Base-by-base conservation (phyloP, 1,140 invertebrate species). In the Amphibalanus amphitrite region DNA sequence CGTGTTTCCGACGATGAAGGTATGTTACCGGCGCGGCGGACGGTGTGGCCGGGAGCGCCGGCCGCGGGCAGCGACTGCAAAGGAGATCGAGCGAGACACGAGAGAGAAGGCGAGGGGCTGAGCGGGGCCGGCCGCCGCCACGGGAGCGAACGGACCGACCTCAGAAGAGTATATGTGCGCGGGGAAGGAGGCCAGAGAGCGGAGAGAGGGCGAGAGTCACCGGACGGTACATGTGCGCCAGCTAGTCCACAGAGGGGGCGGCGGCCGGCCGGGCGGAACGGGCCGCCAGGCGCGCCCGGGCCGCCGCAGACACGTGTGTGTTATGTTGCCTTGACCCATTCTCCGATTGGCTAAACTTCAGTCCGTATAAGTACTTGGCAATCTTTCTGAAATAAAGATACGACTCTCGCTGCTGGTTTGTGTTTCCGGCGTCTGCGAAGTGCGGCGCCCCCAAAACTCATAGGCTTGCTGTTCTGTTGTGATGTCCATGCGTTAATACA, bases 301-400 rank as follows among this genome's bases (percentile, higher is more conserved):
- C 4, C 33, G 33, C 33, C 33, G 33, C 33, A 4, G 33, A 38
- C 33, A 38, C 33, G 13, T 59, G 47, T 59, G 47, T 59, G 47
- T 59, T 59, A 59, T 59, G 47, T 59, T 59, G 47, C 47, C 47
- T 59, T 59, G 47, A 59, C 47, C 47, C 47, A 59, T 59, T 59
- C 47, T 59, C 47, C 47, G 47, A 59, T 59, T 59, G 47, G 47
- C 20, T 59, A 20, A 59, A 59, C 47, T 59, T 59, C 47, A 59
- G 20, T 59, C 47, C 47, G 47, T 20, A n/a, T n/a, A 59, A 59
- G 47, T 59, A 59, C 47, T 38, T 59, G 47, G 47, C 47, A 59
- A 59, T 59, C 47, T 59, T 59, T 59, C 47, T 13, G 47, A 59
- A 59, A 59, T 59, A 59, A 59, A 59, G 47, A 6, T 20, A 20